These are phyloP conservation scores for Heliangelus exortis DNA, from an alignment of 2,797 vertebrate genomes.

Conservation along the genomic window DNA sequence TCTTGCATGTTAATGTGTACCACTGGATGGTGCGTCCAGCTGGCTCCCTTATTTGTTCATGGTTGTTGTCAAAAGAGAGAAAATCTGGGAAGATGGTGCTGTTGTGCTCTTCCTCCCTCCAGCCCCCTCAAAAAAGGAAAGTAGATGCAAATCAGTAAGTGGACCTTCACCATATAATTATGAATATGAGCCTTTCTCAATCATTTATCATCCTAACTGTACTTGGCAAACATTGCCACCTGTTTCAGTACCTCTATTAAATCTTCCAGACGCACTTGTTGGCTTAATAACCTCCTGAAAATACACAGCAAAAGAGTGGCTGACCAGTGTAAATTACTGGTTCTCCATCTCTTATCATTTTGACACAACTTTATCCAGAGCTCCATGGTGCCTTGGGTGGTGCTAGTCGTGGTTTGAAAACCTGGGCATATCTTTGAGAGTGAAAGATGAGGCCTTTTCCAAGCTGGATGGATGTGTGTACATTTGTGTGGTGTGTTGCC, in stretches of 20 bases:
- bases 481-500: background rate
- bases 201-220: background rate
- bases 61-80: constrained; percentile 24
- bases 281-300: background rate
- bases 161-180: background rate
- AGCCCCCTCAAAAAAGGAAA: background rate
- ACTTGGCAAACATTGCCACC: constrained; percentile 18
- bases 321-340: background rate
- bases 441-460: background rate
- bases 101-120: background rate
- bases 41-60: constrained; percentile 30
- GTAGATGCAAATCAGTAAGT: background rate
- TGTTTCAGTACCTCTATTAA: background rate
- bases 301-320: background rate
- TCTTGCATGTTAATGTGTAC: background rate
- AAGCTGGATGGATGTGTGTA: rapidly evolving
- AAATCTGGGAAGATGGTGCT: background rate
- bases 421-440: background rate
- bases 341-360: background rate
- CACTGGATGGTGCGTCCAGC: background rate
- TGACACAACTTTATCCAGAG: background rate
- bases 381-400: background rate
- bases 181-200: background rate
- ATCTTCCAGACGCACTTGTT: background rate
- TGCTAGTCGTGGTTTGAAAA: background rate